Base-by-base conservation (phyloP, 2,888 invertebrate genomes). In the Capitulum mitella region DNA sequence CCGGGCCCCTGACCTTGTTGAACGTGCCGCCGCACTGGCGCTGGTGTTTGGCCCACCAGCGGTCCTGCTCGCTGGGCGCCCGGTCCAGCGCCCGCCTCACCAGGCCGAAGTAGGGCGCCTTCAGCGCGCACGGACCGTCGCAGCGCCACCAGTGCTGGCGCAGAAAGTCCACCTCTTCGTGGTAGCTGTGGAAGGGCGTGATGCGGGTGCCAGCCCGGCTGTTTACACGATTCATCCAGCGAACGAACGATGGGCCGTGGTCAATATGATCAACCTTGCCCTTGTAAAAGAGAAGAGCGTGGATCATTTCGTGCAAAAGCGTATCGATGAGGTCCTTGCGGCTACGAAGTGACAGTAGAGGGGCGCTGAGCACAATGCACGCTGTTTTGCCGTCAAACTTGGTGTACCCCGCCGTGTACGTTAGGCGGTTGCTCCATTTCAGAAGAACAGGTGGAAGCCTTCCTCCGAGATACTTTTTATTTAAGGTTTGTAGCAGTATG, bases 241-340 rank as follows among this genome's bases (percentile, higher is more conserved):
- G 90, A 82, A 93, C 90, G 85, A 99, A 99, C 84, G 93, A 92
- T 0, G 97, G 95, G 0, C 99, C 99, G 86, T 99, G 98, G 29
- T 70, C 70, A 40, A 70, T 70, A 22, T 70, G 70, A 26, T 70
- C 70, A 22, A 40, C 8, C 40, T 70, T 70, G 0, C 95, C 97
- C 0, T 94, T 92, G 0, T 98, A 90, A 87, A 98, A 99, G 80
- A 98, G 89, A 85, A 90, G 98, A 0, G 98, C 99, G 86, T 99
- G 99, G 81, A 99, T 99, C 99, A 99, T 99, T 87, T 99, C 99
- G 87, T 99, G 99, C 86, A 99, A 87, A n/a, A 99, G 87, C 26
- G 70, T 70, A 26, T 70, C 70, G 22, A 70, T 40, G 16, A 70
- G 40, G 19, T 70, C 70, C 26, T 70, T 70, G 8, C 70, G 70